phyloP scores from a whole-genome alignment of 2,113 vertebrate species.

The Chiloscyllium plagiosum region DNA sequence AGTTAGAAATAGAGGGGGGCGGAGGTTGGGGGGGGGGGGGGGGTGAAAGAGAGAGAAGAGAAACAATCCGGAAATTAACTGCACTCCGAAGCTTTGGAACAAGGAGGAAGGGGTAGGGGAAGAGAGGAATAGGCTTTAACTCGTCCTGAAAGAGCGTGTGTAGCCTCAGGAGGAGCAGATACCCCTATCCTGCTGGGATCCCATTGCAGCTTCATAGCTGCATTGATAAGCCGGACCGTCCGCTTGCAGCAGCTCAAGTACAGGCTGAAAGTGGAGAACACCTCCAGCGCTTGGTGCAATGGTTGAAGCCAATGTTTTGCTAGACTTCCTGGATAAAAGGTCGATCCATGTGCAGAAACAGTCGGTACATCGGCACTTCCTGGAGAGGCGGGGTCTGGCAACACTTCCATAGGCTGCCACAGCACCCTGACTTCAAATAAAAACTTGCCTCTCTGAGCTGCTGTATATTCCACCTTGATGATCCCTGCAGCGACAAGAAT shows the following conservation, averaged over 20 bases:
- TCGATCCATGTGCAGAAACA: slow-evolving; percentile 48
- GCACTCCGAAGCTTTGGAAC: slow-evolving; percentile 21
- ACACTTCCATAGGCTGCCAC: background rate
- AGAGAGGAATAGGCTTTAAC: background rate
- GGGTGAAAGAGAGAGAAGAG: background rate
- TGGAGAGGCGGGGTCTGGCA: background rate
- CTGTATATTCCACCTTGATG: background rate
- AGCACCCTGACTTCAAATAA: background rate
- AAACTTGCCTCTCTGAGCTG: background rate
- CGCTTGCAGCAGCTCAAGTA: background rate
- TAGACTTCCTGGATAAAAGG: slow-evolving; percentile 55
- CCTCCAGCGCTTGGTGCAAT: background rate
- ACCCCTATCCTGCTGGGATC: background rate
- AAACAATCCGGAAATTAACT: slow-evolving; percentile 38
- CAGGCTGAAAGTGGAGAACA: background rate
- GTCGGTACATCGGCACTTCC: slow-evolving; percentile 14
- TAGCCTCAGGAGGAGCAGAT: background rate
- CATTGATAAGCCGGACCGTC: background rate
- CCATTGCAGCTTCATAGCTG: background rate
- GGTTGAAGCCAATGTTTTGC: slow-evolving; percentile 50
- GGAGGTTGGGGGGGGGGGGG: too few relatives aligned
- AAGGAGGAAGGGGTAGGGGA: background rate
- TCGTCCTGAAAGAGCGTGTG: background rate
- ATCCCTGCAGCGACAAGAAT: background rate
- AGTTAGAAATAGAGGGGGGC: background rate